Evolutionary conservation across 2,113 vertebrate species (phyloP), one percentile per base, ranked within the genome.

Genomic region (Machaerirhynchus nigripectus): DNA sequence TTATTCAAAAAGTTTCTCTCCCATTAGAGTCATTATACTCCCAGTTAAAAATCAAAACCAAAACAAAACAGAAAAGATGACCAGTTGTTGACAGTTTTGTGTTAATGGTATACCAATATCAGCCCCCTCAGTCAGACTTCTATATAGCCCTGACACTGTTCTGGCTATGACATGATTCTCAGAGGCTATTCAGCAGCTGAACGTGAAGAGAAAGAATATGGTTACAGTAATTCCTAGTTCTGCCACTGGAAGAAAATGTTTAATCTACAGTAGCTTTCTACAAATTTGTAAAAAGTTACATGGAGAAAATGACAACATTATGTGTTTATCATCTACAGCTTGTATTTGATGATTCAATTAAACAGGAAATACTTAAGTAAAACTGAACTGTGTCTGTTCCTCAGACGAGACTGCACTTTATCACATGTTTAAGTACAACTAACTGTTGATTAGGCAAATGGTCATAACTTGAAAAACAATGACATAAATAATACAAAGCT

Each of bases 371-470:
- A 47, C 13, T 39, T 50, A 23, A n/a, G 35, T 44, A 57, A 70
- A 75, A 89, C 35, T 11, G 33, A 87, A 65, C 40, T 44, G 5
- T 52, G 60, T 16, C 22, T 79, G 52, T 46, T 81, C 60, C 75
- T 50, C 14, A 18, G 46, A 77, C 50, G 33, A 81, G 56, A 59
- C 23, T 86, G 18, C 19, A 65, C 18, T 90, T 59, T 53, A 91
- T 67, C 55, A 90, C 26, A 60, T 87, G 70, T 78, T 90, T 88
- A 85, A 92, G 83, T 88, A 63, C 33, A 94, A 67, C 27, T 74
- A 87, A 89, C 55, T 92, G 30, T 21, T 91, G 71, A 88, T 89
- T 89, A 97, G 31, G 75, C 31, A 95, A 97, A 96, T 92, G 61
- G 87, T 11, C 81, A 35, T 71, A 93, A 93, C 86, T 94, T 89